These are phyloP conservation scores for Lutjanus campechanus DNA, from an alignment of 2,797 vertebrate genomes.

Conservation along the genomic window DNA sequence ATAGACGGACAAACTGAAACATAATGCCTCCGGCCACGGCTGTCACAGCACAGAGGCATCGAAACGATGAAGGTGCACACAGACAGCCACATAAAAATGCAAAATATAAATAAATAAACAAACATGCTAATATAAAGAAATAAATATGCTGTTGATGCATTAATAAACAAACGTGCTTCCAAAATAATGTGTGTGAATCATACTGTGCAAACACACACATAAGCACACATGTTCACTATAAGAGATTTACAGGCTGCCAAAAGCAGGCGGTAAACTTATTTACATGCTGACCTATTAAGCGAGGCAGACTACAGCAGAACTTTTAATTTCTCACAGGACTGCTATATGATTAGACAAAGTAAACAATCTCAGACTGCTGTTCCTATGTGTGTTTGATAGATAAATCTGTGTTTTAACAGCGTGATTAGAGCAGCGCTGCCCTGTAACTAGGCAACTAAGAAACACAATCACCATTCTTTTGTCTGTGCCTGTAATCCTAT, in stretches of 20 bases:
- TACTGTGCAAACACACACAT: background rate
- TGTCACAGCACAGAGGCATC: too few relatives aligned
- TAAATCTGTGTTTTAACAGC: conserved; percentile 53
- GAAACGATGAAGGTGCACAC: background rate
- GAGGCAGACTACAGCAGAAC: conserved; percentile 1
- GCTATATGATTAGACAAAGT: conserved; percentile 43
- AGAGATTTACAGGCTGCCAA: conserved; percentile 13
- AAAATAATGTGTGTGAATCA: background rate
- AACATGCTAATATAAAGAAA: too few relatives aligned
- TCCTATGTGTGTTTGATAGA: conserved; percentile 37
- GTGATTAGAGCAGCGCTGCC: conserved; percentile 51
- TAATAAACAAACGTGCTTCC: conserved; percentile 1
- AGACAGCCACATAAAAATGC: background rate
- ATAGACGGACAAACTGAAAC: too few relatives aligned
- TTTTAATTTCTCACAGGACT: conserved; percentile 50
- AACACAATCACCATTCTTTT: conserved; percentile 64
- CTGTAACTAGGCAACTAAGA: conserved; percentile 77
- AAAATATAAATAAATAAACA: too few relatives aligned
- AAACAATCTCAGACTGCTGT: conserved; percentile 40
- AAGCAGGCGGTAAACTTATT: conserved; percentile 13
- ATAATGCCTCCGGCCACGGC: too few relatives aligned
- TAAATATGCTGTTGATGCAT: conserved; percentile 20
- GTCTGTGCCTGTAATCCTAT: conserved; percentile 40
- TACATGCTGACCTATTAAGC: conserved; percentile 12
- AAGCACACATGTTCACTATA: background rate